Conservation (phyloP, 2,888 invertebrate genomes). For the Drosophila rubida region DNA sequence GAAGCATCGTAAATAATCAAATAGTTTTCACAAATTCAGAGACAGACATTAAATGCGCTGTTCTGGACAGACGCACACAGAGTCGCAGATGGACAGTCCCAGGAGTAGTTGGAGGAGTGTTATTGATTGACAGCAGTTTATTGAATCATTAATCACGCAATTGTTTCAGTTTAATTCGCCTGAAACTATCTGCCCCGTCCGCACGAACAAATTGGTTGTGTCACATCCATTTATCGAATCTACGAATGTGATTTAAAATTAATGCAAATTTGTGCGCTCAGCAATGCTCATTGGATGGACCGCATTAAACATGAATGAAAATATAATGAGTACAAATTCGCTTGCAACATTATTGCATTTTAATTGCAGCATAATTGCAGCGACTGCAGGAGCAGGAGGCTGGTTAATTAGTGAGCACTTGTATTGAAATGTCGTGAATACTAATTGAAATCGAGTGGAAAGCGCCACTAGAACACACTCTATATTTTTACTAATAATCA, state of each 20-base stretch:
- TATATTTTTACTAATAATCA: background rate
- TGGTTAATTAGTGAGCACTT: conserved; percentile 9
- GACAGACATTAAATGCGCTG: no score
- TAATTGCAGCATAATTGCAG: conserved; percentile 49
- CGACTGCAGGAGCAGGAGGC: background rate
- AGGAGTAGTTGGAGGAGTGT: background rate
- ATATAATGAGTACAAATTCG: conserved; percentile 7
- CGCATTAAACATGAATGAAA: conserved; percentile 12
- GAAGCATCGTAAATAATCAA: background rate
- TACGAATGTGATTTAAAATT: conserved; percentile 38
- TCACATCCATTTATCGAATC: conserved; percentile 7
- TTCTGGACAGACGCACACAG: conserved; percentile 7
- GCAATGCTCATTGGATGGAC: background rate
- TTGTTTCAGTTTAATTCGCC: conserved; percentile 6
- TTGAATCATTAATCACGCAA: conserved; percentile 10
- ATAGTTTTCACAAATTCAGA: conserved; percentile 7
- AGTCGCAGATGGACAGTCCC: background rate
- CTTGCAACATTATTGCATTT: conserved; percentile 26
- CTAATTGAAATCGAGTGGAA: conserved; percentile 16
- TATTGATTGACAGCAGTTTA: conserved; percentile 13
- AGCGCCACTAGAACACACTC: background rate
- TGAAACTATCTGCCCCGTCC: conserved; percentile 1
- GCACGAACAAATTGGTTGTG: background rate
- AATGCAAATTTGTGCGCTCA: conserved; percentile 28
- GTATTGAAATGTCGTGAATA: conserved; percentile 15